Evolutionary conservation across 2,888 invertebrate species (phyloP), one percentile per base, ranked within the genome.

Genomic region (Tuberolachnus salignus): DNA sequence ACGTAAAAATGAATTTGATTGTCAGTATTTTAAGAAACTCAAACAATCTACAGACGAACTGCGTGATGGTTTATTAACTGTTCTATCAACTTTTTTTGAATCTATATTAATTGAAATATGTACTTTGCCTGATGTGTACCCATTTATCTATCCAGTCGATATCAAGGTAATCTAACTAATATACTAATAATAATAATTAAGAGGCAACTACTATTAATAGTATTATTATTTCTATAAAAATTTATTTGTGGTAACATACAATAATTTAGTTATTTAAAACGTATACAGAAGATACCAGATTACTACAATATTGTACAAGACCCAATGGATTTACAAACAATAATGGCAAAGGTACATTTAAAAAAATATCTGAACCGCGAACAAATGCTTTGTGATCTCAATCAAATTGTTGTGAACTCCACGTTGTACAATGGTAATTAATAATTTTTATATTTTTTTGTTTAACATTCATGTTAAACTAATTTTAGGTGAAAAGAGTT

Each of bases 261-360:
- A 4, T 34, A 34, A 34, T 34, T 3, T 34, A 6, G 34, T 80
- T 90, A 99, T 23, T 90, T 91, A 63, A 89, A 93, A 75, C 73
- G 71, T 34, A 51, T 84, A 78, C 84, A 91, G 92, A 86, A 91
- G 83, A 97, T 98, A 10, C 93, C 95, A 0, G 98, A 98, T 86
- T 99, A 99, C 86, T 93, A 96, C 85, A 91, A 92, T 82, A 94
- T 98, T 80, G 90, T 99, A 26, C 90, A 91, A 63, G 90, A 93
- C 80, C 99, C 99, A 0, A 98, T 99, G 95, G 98, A 99, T 85
- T 88, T 99, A 73, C 98, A 98, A 86, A 94, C 94, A 0, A 97
- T 99, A 83, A 88, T 97, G 55, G 97, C 97, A 83, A 94, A 94
- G 85, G 87, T 95, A 21, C 88, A 95, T 0, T 92, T 94, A 85